phyloP scores from a whole-genome alignment of 1,140 invertebrate species.

The Homarus americanus region DNA sequence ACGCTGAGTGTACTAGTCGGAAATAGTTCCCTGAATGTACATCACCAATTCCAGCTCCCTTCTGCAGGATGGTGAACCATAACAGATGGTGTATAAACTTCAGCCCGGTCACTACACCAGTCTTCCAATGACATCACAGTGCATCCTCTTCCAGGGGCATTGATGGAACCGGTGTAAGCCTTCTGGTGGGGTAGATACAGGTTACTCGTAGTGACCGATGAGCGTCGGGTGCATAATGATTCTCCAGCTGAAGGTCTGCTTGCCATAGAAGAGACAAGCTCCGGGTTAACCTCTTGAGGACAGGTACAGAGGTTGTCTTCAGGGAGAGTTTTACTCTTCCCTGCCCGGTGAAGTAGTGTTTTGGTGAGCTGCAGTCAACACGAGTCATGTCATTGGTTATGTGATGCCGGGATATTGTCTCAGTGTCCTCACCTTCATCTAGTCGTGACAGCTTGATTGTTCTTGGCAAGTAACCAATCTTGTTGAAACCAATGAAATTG shows the following conservation, averaged over 20 bases:
- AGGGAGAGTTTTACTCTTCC: background rate
- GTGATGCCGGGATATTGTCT: background rate
- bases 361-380: slow-evolving; percentile 10
- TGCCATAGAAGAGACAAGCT: background rate
- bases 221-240: background rate
- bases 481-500: background rate
- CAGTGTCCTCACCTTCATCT: slow-evolving; percentile 20
- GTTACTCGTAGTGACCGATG: background rate
- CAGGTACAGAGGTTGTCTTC: background rate
- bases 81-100: too few species aligned
- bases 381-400: slow-evolving; percentile 16
- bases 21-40: too few species aligned
- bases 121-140: background rate
- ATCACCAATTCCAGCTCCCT: too few species aligned
- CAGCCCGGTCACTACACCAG: too few species aligned
- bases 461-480: slow-evolving; percentile 1
- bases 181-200: too few species aligned
- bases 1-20: too few species aligned
- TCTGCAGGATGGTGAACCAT: too few species aligned
- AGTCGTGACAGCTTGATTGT: slow-evolving; percentile 17
- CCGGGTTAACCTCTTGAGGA: background rate
- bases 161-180: too few species aligned
- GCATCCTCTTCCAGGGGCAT: too few species aligned
- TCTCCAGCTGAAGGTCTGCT: background rate
- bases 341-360: slow-evolving; percentile 2